Evolutionary conservation across 2,797 vertebrate genomes (phyloP).

Genomic region (Coracias cyanogaster): DNA sequence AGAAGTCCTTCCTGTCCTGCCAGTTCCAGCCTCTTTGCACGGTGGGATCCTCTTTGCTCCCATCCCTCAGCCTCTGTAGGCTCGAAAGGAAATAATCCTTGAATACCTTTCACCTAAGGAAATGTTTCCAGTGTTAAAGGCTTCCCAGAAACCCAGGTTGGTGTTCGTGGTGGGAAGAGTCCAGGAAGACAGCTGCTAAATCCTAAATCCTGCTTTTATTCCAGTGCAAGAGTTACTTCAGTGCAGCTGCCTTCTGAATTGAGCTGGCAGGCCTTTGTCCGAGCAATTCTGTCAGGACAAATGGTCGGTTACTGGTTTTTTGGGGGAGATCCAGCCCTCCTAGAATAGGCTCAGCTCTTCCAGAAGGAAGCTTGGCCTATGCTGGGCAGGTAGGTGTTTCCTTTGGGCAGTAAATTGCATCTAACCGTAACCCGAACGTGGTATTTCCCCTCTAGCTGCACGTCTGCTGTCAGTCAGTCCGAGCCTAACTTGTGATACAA

Average conservation of each 20-base stretch:
- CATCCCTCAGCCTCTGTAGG: neutral
- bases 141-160: neutral
- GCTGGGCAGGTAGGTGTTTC: neutral
- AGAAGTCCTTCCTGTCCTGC: neutral
- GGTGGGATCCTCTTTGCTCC: neutral
- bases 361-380: neutral
- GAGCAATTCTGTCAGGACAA: neutral
- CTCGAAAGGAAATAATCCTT: neutral
- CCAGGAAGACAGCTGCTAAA: neutral
- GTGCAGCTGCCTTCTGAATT: neutral
- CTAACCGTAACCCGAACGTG: neutral
- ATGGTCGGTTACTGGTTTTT: neutral
- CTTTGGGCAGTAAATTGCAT: accelerated
- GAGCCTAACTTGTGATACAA: neutral
- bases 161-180: neutral
- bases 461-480: neutral
- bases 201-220: neutral
- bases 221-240: neutral
- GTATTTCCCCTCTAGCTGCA: accelerated
- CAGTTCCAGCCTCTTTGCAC: neutral
- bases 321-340: neutral
- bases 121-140: neutral
- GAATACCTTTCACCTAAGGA: neutral
- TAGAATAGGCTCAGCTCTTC: neutral
- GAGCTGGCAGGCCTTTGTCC: accelerated